phyloP scores from a whole-genome alignment of 1,140 invertebrate species.

The Hyposmocoma kahamanoa region DNA sequence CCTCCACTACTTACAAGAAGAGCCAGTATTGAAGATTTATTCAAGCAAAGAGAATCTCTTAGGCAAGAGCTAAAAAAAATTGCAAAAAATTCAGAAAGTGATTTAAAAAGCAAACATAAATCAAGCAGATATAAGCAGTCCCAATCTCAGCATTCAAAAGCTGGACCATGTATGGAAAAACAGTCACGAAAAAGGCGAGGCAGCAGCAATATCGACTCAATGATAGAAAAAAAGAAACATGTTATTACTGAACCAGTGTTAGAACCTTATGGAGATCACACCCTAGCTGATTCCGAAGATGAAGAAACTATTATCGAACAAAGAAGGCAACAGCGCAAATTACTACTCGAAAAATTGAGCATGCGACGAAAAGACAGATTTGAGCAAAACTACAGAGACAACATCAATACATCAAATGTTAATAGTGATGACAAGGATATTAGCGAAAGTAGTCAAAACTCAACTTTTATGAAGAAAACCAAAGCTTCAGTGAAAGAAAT shows the following conservation, averaged over 20 bases:
- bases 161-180: no score
- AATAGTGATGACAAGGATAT: slow-evolving; percentile 6
- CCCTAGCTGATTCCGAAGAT: slow-evolving; percentile 79
- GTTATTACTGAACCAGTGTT: no score
- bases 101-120: slow-evolving; percentile 15
- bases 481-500: slow-evolving; percentile 22
- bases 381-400: no score
- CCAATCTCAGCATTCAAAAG: no score
- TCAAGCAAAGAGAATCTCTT: slow-evolving; percentile 47
- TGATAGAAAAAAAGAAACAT: no score
- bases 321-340: slow-evolving; percentile 90
- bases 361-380: no score
- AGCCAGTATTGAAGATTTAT: slow-evolving; percentile 40
- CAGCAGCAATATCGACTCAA: no score
- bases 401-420: slow-evolving; percentile 9
- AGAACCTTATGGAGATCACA: no score
- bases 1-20: slow-evolving; percentile 41
- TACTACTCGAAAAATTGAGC: slow-evolving; percentile 82
- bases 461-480: slow-evolving; percentile 8
- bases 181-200: no score
- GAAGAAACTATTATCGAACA: slow-evolving; percentile 95
- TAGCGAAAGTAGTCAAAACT: neutral
- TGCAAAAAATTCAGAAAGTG: slow-evolving; percentile 21
- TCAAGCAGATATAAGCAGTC: no score
- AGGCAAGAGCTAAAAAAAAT: slow-evolving; percentile 36